Evolutionary conservation across 2,113 vertebrate genomes (phyloP).

Genomic region (Melanotaenia duboulayi): DNA sequence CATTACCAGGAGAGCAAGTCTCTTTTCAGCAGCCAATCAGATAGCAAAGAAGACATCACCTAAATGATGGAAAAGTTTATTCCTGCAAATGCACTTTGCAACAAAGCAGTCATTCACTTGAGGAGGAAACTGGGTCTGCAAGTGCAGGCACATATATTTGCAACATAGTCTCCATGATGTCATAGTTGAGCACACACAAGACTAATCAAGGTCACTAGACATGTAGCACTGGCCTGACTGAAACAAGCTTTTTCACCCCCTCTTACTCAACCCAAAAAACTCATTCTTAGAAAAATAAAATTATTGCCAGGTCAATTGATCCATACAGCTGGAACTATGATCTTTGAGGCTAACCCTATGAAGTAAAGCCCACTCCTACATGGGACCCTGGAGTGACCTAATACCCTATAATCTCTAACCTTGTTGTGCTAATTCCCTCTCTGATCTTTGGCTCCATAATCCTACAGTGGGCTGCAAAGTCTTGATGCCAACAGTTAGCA

Average conservation of each 20-base stretch:
- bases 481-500: slow-evolving; percentile 6
- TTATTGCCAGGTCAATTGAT: slow-evolving; percentile 42
- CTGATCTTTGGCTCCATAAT: slow-evolving; percentile 26
- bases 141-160: slow-evolving; percentile 16
- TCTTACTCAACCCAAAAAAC: background rate
- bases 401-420: slow-evolving; percentile 51
- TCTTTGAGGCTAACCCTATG: slow-evolving; percentile 47
- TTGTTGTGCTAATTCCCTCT: slow-evolving; percentile 19
- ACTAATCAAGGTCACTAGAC: slow-evolving; percentile 50
- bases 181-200: slow-evolving; percentile 27
- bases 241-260: background rate
- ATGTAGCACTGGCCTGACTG: slow-evolving; percentile 29
- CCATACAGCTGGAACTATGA: background rate
- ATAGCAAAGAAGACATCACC: slow-evolving; percentile 39
- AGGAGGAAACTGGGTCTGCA: slow-evolving; percentile 49
- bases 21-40: slow-evolving; percentile 45
- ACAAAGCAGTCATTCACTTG: slow-evolving; percentile 77
- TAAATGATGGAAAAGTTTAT: slow-evolving; percentile 71
- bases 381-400: slow-evolving; percentile 22
- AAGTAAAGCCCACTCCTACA: slow-evolving; percentile 15
- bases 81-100: slow-evolving; percentile 39
- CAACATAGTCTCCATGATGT: slow-evolving; percentile 67
- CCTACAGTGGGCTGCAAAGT: slow-evolving; percentile 11
- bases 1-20: slow-evolving; percentile 35
- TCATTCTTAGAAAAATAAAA: slow-evolving; percentile 30